Evolutionary conservation across 2,113 vertebrate species (phyloP).

Genomic region (Sclerurus mexicanus): DNA sequence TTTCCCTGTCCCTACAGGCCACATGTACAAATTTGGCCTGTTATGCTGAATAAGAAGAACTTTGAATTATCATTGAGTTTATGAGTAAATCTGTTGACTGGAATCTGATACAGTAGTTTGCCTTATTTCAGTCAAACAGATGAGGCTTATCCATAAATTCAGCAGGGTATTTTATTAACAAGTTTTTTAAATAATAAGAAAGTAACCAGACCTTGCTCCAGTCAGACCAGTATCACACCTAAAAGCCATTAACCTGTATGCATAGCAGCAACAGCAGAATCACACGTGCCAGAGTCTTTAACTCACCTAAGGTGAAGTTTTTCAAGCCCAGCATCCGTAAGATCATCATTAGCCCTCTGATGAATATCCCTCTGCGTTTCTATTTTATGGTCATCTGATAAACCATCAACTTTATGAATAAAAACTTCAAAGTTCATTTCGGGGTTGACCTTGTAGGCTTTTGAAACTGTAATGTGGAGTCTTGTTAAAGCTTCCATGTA

Average conservation of each 20-base stretch:
- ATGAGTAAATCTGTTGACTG: neutral
- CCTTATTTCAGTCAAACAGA: neutral
- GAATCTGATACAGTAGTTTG: neutral
- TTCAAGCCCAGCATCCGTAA: slow-evolving; percentile 95
- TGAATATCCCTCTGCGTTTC: slow-evolving; percentile 99
- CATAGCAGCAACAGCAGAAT: neutral
- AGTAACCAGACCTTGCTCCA: neutral
- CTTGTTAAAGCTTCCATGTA: slow-evolving; percentile 96
- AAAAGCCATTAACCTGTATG: neutral
- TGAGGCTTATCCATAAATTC: neutral
- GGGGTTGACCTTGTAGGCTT: slow-evolving; percentile 97
- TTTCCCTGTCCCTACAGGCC: neutral
- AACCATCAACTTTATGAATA: slow-evolving; percentile 98
- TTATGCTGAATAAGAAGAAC: neutral
- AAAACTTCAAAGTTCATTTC: slow-evolving; percentile 99
- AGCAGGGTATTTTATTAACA: neutral
- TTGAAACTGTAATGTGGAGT: slow-evolving; percentile 96
- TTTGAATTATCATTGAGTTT: neutral
- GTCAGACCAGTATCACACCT: neutral
- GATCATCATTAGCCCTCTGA: slow-evolving; percentile 97
- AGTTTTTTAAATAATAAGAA: neutral
- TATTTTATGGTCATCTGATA: slow-evolving; percentile 99
- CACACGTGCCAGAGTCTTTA: neutral
- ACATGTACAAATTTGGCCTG: neutral
- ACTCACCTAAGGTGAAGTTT: slow-evolving; percentile 95